These are phyloP conservation scores for Picathartes gymnocephalus DNA, from an alignment of 2,113 vertebrate species.

Conservation along the genomic window DNA sequence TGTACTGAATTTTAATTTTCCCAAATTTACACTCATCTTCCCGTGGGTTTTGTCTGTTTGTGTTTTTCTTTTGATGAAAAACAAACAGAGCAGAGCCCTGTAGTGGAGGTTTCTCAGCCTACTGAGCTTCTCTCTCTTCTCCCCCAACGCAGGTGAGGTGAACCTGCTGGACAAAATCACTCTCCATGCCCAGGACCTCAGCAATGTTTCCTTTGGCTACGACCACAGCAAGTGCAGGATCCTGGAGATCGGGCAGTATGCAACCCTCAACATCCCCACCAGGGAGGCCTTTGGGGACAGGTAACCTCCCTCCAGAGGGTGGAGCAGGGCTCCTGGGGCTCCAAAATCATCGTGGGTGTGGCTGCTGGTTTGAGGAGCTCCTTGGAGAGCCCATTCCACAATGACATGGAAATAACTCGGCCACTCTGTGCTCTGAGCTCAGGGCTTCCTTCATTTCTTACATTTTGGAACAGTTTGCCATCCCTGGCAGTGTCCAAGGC, in stretches of 20 bases:
- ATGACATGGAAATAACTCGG: fast-evolving
- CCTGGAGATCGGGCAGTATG: slow-evolving; percentile 81
- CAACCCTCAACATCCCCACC: slow-evolving; percentile 78
- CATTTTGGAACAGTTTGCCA: not conserved
- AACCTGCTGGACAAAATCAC: slow-evolving; percentile 78
- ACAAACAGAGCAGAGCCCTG: not conserved
- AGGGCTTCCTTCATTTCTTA: not conserved
- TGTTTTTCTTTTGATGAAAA: not conserved
- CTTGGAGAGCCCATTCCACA: not conserved
- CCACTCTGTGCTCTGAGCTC: not conserved
- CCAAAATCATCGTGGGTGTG: not conserved
- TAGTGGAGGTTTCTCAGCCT: not conserved
- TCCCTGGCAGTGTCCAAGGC: not conserved
- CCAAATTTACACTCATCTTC: not conserved
- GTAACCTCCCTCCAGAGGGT: slow-evolving; percentile 43
- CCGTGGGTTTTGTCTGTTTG: not conserved
- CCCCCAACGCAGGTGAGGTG: slow-evolving; percentile 71
- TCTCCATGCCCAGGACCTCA: slow-evolving; percentile 50
- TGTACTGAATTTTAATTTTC: not conserved
- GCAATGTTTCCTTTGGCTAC: slow-evolving; percentile 71
- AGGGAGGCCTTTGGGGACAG: slow-evolving; percentile 74
- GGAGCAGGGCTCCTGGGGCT: not conserved
- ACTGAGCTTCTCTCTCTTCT: not conserved
- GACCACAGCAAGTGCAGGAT: slow-evolving; percentile 70
- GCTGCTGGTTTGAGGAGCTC: not conserved